Percentiles rank a stretch among this genome's conserved stretches.
Conservation (phyloP, 37 sponge, comb jelly and placozoan species). For the Corticium candelabrum region DNA sequence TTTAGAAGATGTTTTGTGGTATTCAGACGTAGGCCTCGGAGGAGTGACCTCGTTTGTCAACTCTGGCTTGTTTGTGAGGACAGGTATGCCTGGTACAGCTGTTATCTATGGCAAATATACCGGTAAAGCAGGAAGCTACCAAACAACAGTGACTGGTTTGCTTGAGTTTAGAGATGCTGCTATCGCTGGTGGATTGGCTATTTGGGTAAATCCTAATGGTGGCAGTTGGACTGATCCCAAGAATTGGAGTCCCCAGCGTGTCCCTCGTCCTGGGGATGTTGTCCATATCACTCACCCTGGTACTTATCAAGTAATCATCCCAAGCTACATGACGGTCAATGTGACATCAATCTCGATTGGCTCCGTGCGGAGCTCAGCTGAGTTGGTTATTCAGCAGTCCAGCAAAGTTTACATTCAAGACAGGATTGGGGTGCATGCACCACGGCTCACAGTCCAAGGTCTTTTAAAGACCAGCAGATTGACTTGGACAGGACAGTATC, state of each 20-base stretch:
- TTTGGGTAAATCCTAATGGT: background rate
- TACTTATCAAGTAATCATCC: background rate
- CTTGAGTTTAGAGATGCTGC: background rate
- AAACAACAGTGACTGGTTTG: background rate
- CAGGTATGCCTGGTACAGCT: background rate
- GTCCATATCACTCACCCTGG: constrained; percentile 1
- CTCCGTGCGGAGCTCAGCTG: background rate
- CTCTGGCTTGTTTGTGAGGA: background rate
- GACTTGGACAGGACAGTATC: constrained; percentile 1
- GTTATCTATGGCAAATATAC: background rate
- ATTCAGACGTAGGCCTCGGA: background rate
- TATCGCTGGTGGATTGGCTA: background rate
- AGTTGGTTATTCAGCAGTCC: background rate
- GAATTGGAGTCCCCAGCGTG: background rate
- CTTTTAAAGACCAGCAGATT: background rate
- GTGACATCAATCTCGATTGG: background rate
- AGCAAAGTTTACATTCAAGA: background rate
- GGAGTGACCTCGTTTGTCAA: constrained; percentile 3
- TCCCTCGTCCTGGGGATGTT: background rate
- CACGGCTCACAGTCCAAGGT: background rate
- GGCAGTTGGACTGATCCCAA: background rate
- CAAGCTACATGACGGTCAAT: background rate
- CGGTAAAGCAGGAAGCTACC: background rate
- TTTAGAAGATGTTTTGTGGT: background rate
- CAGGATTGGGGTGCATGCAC: background rate